Conservation (phyloP, 2,888 invertebrate genomes). For the Gibbula magus region DNA sequence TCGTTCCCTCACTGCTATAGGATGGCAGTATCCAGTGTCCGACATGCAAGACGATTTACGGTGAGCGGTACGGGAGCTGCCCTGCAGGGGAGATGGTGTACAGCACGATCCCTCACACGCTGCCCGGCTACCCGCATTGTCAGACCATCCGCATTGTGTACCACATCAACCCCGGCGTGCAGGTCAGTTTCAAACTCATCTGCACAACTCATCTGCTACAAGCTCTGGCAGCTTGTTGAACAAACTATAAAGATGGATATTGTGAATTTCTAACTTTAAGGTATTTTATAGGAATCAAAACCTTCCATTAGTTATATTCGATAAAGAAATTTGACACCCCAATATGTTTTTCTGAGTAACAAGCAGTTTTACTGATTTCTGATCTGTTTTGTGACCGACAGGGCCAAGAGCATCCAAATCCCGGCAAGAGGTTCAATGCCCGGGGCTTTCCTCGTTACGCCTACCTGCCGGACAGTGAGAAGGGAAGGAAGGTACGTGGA, state of each 20-base stretch:
- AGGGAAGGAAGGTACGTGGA: constrained; percentile 81
- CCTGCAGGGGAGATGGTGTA: constrained; percentile 78
- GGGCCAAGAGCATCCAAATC: constrained; percentile 72
- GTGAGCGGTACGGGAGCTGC: constrained; percentile 87
- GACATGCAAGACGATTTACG: constrained; percentile 89
- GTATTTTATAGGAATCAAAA: too few relatives aligned
- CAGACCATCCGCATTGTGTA: constrained; percentile 89
- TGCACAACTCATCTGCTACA: too few relatives aligned
- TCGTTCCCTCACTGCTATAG: constrained; percentile 64
- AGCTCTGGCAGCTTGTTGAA: too few relatives aligned
- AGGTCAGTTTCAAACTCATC: constrained; percentile 77
- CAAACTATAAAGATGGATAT: too few relatives aligned
- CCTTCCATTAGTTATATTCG: too few relatives aligned
- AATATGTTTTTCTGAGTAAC: too few relatives aligned
- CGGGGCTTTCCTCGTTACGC: constrained; percentile 78
- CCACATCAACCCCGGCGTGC: constrained; percentile 90
- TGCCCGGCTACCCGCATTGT: constrained; percentile 83
- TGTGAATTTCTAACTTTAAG: too few relatives aligned
- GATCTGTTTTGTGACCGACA: constrained; percentile 31
- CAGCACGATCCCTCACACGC: constrained; percentile 59
- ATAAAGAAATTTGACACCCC: too few relatives aligned
- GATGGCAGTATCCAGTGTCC: constrained; percentile 89
- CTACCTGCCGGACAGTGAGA: constrained; percentile 88
- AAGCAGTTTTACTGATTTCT: neutral
- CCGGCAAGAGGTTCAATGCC: constrained; percentile 74